These are phyloP conservation scores for Polyergus mexicanus DNA, from an alignment of 1,140 invertebrate genomes.

Conservation along the genomic window DNA sequence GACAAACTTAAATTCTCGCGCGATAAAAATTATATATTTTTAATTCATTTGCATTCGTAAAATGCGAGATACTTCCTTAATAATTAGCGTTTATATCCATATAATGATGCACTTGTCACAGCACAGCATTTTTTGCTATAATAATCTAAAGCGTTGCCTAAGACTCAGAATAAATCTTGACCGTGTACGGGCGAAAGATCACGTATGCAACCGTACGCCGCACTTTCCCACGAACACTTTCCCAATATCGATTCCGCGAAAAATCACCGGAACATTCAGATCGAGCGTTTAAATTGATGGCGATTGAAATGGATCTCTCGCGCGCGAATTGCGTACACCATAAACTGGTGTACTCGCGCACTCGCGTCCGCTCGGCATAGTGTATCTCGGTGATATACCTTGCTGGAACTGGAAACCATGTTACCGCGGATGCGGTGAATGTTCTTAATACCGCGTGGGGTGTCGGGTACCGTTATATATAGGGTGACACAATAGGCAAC, in stretches of 20 bases:
- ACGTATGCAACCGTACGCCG: background rate
- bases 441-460: conserved; percentile 84
- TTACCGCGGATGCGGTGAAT: conserved; percentile 86
- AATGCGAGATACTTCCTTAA: background rate
- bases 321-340: background rate
- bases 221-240: conserved; percentile 53
- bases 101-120: conserved; percentile 48
- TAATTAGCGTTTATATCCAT: conserved; percentile 18
- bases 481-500: conserved; percentile 83
- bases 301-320: conserved; percentile 27
- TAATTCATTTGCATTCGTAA: background rate
- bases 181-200: background rate
- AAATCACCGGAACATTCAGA: conserved; percentile 19
- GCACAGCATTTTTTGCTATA: background rate
- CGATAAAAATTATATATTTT: background rate
- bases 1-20: background rate
- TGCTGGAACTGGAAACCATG: conserved; percentile 84
- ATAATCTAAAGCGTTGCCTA: background rate
- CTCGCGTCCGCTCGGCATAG: conserved; percentile 36
- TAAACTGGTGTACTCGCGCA: conserved; percentile 45
- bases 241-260: conserved; percentile 20
- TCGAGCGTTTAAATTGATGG: conserved; percentile 23
- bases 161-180: conserved; percentile 19
- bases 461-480: conserved; percentile 83
- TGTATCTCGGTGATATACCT: conserved; percentile 80